phyloP scores from a whole-genome alignment of 2,888 invertebrate genomes.

The Drosophila picticornis region DNA sequence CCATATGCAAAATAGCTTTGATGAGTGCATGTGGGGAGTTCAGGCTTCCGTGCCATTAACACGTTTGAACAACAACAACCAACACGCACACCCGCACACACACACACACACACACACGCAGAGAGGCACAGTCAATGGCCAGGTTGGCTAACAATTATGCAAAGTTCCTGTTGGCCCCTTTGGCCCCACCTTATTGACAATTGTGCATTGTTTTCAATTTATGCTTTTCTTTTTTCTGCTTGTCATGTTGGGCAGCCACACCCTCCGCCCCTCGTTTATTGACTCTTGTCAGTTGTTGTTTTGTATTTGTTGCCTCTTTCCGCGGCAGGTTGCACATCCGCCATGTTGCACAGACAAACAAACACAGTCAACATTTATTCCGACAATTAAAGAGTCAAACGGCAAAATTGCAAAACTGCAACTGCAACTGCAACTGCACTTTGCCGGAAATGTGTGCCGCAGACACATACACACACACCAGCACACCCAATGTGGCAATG shows the following conservation, averaged over 20 bases:
- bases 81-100: not conserved
- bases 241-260: conserved; percentile 48
- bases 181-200: conserved; percentile 25
- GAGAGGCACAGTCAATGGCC: conserved; percentile 49
- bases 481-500: conserved; percentile 18
- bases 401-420: conserved; percentile 30
- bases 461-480: conserved; percentile 10
- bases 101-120: conserved; percentile 7
- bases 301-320: conserved; percentile 46
- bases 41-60: conserved; percentile 80
- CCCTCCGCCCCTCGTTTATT: conserved; percentile 50
- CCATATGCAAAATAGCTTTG: conserved; percentile 73
- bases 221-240: conserved; percentile 51
- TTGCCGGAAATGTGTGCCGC: conserved; percentile 73
- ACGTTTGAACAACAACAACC: conserved; percentile 57
- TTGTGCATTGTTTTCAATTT: conserved; percentile 69
- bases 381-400: conserved; percentile 48
- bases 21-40: conserved; percentile 51
- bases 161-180: conserved; percentile 63
- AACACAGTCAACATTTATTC: conserved; percentile 37
- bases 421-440: conserved; percentile 51
- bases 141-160: conserved; percentile 68
- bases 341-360: conserved; percentile 57
- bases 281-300: conserved; percentile 55
- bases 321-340: conserved; percentile 66